These are phyloP conservation scores for Taphrorychus bicolor DNA, from an alignment of 2,888 invertebrate genomes.

Conservation along the genomic window DNA sequence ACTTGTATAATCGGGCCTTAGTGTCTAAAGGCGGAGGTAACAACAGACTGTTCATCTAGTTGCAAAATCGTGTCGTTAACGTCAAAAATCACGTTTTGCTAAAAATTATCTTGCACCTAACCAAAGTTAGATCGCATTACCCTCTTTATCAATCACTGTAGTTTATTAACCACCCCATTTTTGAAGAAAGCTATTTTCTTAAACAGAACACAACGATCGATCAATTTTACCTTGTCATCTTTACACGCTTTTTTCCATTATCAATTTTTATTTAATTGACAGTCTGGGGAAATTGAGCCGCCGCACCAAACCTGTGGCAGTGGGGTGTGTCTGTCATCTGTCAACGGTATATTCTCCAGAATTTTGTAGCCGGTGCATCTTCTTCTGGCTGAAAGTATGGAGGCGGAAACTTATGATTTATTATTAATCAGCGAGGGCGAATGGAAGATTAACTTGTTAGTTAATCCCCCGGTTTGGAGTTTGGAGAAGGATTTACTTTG, in stretches of 20 bases:
- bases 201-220: not conserved
- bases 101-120: not conserved
- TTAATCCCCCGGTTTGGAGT: conserved; percentile 1
- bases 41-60: too few relatives aligned
- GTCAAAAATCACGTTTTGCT: too few relatives aligned
- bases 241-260: conserved; percentile 3
- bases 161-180: not conserved
- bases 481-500: not conserved
- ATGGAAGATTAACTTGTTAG: conserved; percentile 1
- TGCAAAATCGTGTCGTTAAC: too few relatives aligned
- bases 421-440: not conserved
- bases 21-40: too few relatives aligned
- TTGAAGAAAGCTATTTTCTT: not conserved
- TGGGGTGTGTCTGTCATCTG: not conserved
- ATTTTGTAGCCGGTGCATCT: not conserved
- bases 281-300: conserved; percentile 4
- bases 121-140: not conserved
- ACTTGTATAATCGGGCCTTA: too few relatives aligned
- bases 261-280: conserved; percentile 4
- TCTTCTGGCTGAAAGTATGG: not conserved
- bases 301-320: not conserved
- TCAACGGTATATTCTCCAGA: not conserved
- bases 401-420: not conserved
- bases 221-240: conserved; percentile 7
- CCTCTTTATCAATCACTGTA: not conserved